These are phyloP conservation scores for Amniataba percoides DNA, from an alignment of 2,797 vertebrate genomes.

Conservation along the genomic window DNA sequence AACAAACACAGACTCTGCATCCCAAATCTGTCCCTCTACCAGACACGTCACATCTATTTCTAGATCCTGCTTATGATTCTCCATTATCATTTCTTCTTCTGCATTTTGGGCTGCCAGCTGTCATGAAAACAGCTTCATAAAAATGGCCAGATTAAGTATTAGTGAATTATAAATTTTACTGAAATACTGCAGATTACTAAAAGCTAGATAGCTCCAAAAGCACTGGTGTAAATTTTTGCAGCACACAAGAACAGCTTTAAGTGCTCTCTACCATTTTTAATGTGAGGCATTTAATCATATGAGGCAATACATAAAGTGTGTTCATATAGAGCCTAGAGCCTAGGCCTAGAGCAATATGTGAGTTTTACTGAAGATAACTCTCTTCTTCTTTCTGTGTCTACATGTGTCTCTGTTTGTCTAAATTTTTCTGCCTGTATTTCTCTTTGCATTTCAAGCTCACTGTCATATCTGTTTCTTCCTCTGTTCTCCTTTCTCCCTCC, in stretches of 20 bases:
- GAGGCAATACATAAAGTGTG: conserved; percentile 19
- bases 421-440: conserved; percentile 6
- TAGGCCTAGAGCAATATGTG: conserved; percentile 31
- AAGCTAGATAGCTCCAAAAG: conserved; percentile 7
- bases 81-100: conserved; percentile 16
- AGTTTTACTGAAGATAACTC: conserved; percentile 17
- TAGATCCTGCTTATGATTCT: conserved; percentile 15
- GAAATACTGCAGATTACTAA: conserved; percentile 12
- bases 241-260: conserved; percentile 29
- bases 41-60: conserved; percentile 8
- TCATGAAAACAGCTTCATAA: conserved; percentile 9
- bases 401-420: neutral
- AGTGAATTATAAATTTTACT: conserved; percentile 14
- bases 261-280: conserved; percentile 31
- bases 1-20: conserved; percentile 7
- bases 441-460: conserved; percentile 24
- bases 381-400: conserved; percentile 16
- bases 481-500: neutral
- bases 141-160: conserved; percentile 7
- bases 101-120: neutral
- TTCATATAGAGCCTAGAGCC: conserved; percentile 20
- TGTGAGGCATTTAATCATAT: conserved; percentile 41
- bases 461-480: conserved; percentile 26
- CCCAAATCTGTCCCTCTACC: conserved; percentile 10
- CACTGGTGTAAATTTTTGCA: conserved; percentile 29